These are phyloP conservation scores for Cerastis leucographa DNA, from an alignment of 2,888 invertebrate genomes.

Conservation along the genomic window DNA sequence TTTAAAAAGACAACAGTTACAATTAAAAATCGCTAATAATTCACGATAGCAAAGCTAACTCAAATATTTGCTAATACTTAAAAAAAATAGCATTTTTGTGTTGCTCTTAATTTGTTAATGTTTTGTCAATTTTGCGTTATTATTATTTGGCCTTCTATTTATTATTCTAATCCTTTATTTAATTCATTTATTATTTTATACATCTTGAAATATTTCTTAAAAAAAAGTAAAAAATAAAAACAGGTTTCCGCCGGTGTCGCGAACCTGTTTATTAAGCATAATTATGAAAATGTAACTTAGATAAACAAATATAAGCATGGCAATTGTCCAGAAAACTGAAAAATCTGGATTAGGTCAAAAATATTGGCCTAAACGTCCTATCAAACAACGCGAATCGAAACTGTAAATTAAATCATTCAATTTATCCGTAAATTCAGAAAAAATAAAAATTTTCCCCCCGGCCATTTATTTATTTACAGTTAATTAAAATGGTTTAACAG, in stretches of 20 bases:
- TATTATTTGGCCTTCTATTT: neutral
- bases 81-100: neutral
- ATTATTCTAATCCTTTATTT: neutral
- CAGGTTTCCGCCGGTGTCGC: no score
- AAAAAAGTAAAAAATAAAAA: no score
- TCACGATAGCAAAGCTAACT: neutral
- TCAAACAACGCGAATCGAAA: neutral
- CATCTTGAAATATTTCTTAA: no score
- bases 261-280: no score
- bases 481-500: no score
- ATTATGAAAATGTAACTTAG: no score
- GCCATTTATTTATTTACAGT: no score
- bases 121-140: neutral
- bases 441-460: conserved; percentile 1
- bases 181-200: no score
- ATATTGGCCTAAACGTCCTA: neutral
- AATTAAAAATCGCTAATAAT: no score
- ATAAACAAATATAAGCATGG: neutral
- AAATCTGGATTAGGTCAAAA: neutral
- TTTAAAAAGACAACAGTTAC: no score
- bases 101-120: neutral
- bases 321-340: neutral
- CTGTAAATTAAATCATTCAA: neutral
- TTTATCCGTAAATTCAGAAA: neutral
- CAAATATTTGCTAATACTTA: neutral